Base-by-base conservation (phyloP, 2,888 invertebrate genomes). In the Lacanobia wlatinum region DNA sequence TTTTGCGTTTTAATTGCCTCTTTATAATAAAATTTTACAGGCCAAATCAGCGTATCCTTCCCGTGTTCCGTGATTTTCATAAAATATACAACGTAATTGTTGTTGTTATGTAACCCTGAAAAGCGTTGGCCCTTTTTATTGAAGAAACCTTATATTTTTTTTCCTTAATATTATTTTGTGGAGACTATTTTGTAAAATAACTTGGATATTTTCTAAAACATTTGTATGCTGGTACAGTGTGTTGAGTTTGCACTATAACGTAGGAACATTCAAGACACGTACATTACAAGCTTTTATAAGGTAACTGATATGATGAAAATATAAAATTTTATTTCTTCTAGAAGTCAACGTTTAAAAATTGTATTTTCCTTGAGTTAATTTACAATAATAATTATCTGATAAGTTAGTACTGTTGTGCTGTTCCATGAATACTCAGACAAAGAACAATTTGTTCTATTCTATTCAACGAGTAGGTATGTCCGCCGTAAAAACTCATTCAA, bases 1-100 rank as follows among this genome's bases (percentile, higher is more conserved):
- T 84, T 87, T 81, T 78, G 34, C 72, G 64, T 83, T 86, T 80
- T 82, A 78, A 85, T 77, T 83, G 78, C 69, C 69, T 83, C 66
- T 65, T 85, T 83, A 78, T 80, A 75, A 81, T 86, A 78, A 71
- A 78, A 75, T 78, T 75, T 66, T 76, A 69, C 56, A 48, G 28
- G 58, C 58, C 59, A 72, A 82, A 78, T 80, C 62, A 79, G 74
- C 43, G 70, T 71, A 74, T 69, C 60, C 43, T 70, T 21, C 59
- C 58, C 21, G 50, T 48, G 52, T 61, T 61, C 9, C 16, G 8
- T 72, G 52, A 65, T 71, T 75, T 69, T 56, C 50, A 55, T 68
- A 73, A 80, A 73, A 72, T 73, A 61, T 76, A 66, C 40, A 73
- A 46, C 52, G 52, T 63, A 55, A 70, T 78, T 43, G 2, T 23